Evolutionary conservation across 1,140 invertebrate species (phyloP), one percentile per base, ranked within the genome.

Genomic region (Stenopsyche tienmushanensis): DNA sequence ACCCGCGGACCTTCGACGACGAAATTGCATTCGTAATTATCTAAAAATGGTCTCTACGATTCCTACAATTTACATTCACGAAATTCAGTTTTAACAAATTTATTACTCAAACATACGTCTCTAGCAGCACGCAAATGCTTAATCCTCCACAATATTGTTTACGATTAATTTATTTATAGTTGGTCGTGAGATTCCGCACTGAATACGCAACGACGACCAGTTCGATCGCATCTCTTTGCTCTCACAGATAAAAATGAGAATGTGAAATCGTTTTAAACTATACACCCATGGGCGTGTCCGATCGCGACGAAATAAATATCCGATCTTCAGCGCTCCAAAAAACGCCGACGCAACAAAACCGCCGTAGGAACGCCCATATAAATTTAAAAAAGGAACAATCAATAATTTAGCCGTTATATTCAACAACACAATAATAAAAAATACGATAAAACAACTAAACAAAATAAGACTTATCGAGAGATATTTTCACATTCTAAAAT

Each of bases 151-250:
- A 21, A 18, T 49, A 2, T 49, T 20, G 9, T 20, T 23, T 10
- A 23, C 21, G 50, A 17, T 53, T 34, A 24, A 41, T 34, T 18
- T 57, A 57, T 41, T 42, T 39, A 25, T 57, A 57, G 13, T 57
- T 57, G 53, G 53, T 57, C 53, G 25, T 57, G 25, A 57, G 21
- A 25, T 57, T 57, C 53, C 41, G 53, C 26, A 39, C 10, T 20
- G 23, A 39, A 41, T 3, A 17, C 17, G 20, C 34, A 41, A 57
- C 17, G 23, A 2, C 17, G 17, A 10, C 5, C 9, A 15, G 17
- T 45, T 39, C 13, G 29, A 45, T 15, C 17, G 44, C 44, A 18
- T 15, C 17, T 45, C 9, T 45, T 45, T 45, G 44, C 44, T 7
- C 44, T 15, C 17, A 45, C 44, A 18, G 44, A 34, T 34, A 34